Evolutionary conservation across 2,113 vertebrate species (phyloP).

Genomic region (Sarotherodon lohbergeri): DNA sequence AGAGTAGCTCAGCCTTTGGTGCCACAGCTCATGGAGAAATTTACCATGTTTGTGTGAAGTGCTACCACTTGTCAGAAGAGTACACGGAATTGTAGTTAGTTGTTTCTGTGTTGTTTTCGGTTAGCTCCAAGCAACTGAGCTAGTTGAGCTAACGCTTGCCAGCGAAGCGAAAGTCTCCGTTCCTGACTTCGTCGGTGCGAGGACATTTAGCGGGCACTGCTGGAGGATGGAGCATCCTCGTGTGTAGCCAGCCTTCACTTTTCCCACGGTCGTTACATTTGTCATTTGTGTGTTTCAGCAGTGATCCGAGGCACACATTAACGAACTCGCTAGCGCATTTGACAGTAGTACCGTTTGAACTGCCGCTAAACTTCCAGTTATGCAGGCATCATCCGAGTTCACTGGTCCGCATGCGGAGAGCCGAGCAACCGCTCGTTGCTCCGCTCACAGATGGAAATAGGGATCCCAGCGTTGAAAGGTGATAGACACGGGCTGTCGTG

Average conservation of each 20-base stretch:
- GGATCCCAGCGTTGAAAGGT: background rate
- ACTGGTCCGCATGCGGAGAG: background rate
- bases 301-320: fast-evolving
- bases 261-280: background rate
- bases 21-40: background rate
- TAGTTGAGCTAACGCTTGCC: slow-evolving; percentile 47
- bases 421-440: background rate
- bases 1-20: background rate
- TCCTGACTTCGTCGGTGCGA: slow-evolving; percentile 22
- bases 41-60: background rate
- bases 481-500: background rate
- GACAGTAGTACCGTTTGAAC: background rate
- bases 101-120: slow-evolving; percentile 18
- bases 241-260: background rate
- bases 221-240: slow-evolving; percentile 36
- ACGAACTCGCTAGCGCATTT: background rate
- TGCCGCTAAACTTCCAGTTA: slow-evolving; percentile 11
- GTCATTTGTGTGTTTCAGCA: background rate
- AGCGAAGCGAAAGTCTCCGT: slow-evolving; percentile 43
- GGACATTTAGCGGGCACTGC: slow-evolving; percentile 70
- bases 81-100: background rate
- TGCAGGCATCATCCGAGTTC: background rate
- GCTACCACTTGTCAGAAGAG: background rate
- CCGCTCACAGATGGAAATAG: background rate
- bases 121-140: slow-evolving; percentile 39